Evolutionary conservation across 2,888 invertebrate species (phyloP), one percentile per base, ranked within the genome.

Genomic region (Netelia fuscicornis): DNA sequence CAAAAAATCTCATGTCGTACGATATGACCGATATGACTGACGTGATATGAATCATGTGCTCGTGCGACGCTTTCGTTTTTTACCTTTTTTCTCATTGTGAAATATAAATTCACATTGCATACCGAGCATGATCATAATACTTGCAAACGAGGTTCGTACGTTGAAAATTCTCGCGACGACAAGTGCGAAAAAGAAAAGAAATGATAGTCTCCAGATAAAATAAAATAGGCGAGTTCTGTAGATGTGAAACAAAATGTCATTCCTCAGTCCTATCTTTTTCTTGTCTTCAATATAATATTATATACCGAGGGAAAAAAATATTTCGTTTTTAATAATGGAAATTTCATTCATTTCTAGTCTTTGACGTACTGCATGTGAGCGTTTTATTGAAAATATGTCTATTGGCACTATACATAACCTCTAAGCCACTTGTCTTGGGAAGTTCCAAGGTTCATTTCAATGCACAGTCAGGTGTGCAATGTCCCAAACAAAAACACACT

Each of bases 21-120:
- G 70, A 62, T 78, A 70, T 78, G 70, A 70, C 70, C 20, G 70
- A 62, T 78, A 70, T 78, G 70, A 70, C 70, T 52, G 62, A 11
- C 30, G 37, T 70, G 78, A 78, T n/a, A 70, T 78, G 70, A 78
- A 78, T 78, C 62, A 56, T 20, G 58, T 58, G 23, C 20, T 70
- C 60, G 42, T 17, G 54, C 58, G 52, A 52, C 60, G 54, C 60
- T 37, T 54, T 42, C 30, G 11, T 56, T 68, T 54, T 60, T 13
- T 70, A 70, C 17, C 62, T 60, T 11, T 75, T 70, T 56, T 58
- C 20, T 42, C 25, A 23, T 62, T 10, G 48, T 48, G 23, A 68
- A 17, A 58, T 2, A 10, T n/a, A 20, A 9, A 20, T 20, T 17
- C 10, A 20, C 17, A 20, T 20, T 58, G 58, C 20, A 54, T 37